Evolutionary conservation across 1,140 invertebrate genomes (phyloP).

Genomic region (Bombus sylvicola): DNA sequence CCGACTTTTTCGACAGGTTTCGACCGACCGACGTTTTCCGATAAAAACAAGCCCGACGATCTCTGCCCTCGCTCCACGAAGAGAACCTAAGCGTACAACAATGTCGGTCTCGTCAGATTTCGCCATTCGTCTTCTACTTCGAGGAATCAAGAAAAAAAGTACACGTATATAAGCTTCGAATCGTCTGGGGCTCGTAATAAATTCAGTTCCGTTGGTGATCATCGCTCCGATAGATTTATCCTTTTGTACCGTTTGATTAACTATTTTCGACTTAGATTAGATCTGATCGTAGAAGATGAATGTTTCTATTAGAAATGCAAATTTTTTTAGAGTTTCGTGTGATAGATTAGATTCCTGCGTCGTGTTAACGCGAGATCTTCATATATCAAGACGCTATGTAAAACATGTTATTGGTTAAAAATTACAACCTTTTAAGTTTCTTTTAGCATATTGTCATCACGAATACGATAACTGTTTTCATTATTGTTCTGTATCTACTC

Average conservation of each 20-base stretch:
- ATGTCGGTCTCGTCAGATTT: constrained; percentile 42
- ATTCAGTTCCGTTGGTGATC: background rate
- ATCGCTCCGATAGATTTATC: background rate
- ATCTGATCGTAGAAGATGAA: background rate
- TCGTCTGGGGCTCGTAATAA: constrained; percentile 2
- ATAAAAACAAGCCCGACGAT: constrained; percentile 57
- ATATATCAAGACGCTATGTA: no score
- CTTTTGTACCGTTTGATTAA: background rate
- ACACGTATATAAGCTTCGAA: background rate
- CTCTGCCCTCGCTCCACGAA: constrained; percentile 9
- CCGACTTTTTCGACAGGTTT: constrained; percentile 44
- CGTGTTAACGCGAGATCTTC: no score
- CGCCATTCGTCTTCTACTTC: constrained; percentile 43
- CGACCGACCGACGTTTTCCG: constrained; percentile 38
- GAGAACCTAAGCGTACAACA: constrained; percentile 30
- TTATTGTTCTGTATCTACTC: no score
- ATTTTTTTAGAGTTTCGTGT: background rate
- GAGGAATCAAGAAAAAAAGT: background rate
- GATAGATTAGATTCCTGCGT: no score
- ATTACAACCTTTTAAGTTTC: no score
- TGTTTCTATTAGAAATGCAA: no score
- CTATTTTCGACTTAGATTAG: no score
- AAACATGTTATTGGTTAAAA: no score
- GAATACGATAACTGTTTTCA: no score
- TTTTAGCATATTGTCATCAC: no score